Percentiles rank a stretch among this genome's conserved stretches.
Evolutionary conservation across 1,140 invertebrate species (phyloP).

Genomic region (Aphaenogaster floridana): DNA sequence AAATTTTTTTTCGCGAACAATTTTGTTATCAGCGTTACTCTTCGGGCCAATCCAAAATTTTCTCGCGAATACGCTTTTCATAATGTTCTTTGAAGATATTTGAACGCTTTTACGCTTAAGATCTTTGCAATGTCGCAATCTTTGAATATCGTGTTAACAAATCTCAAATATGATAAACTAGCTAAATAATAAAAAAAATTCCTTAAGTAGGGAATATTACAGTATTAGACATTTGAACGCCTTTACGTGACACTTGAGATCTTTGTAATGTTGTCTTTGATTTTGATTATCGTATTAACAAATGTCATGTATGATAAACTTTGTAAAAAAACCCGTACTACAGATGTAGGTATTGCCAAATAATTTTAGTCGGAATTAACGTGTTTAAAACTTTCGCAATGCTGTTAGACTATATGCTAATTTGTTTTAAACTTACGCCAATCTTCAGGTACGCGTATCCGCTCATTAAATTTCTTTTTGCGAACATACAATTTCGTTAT

Average conservation of each 20-base stretch:
- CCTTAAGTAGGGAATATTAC: background rate
- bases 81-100: conserved; percentile 48
- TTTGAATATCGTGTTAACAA: no score
- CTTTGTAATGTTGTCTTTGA: background rate
- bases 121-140: no score
- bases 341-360: background rate
- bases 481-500: conserved; percentile 31
- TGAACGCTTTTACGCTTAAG: no score
- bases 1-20: conserved; percentile 35
- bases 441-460: background rate
- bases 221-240: background rate
- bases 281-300: background rate
- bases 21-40: conserved; percentile 11
- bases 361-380: background rate
- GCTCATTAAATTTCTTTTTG: conserved; percentile 24
- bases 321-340: background rate
- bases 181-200: no score
- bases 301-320: background rate
- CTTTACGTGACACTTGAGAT: background rate
- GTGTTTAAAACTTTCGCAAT: background rate
- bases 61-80: conserved; percentile 59
- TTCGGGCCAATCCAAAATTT: conserved; percentile 29
- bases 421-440: background rate
- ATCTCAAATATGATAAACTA: no score
- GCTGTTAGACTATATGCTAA: background rate